Base-by-base conservation (phyloP, 2,888 invertebrate genomes). In the Temnothorax rugatulus region DNA sequence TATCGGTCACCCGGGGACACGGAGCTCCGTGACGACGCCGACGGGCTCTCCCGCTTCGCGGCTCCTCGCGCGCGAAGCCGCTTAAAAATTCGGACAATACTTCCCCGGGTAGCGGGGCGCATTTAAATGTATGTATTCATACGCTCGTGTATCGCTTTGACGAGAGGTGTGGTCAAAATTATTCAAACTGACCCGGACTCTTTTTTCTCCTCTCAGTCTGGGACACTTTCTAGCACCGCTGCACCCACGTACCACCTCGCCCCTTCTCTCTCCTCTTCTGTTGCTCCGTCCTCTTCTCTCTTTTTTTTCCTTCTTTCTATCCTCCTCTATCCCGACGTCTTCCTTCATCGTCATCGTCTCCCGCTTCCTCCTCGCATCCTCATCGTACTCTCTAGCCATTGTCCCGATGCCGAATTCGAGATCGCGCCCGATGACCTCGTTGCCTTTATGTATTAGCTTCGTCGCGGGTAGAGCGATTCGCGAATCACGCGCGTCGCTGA, bases 131-230 rank as follows among this genome's bases (percentile, higher is more conserved):
- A 95, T 94, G 94, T 94, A 94, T 95, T 94, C 94, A 94, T 94
- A 93, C 92, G 91, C 92, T 92, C 91, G 91, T 92, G 93, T 93
- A 93, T 93, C 91, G 93, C 93, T 94, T 93, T 93, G 94, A 94
- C 93, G 93, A 95, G 94, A 95, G 95, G 95, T 95, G 95, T 94
- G 95, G 95, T 95, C 94, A 94, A 94, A 95, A 94, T 94, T 95
- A 95, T 95, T 94, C 94, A 95, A 94, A 95, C 94, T 94, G 94
- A 94, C 95, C 95, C 93, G 93, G 93, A 93, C 93, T 93, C 90
- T 90, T 93, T 93, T 93, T 93, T 92, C 92, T 91, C 88, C 87
- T 88, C 88, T 87, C 86, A 89, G 91, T 88, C 91, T 91, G 93
- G 93, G 93, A 93, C 93, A 94, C 94, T 94, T 94, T 94, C 94